Evolutionary conservation across 1,140 invertebrate species (phyloP), one percentile per base, ranked within the genome.

Genomic region (Caenorhabditis elegans): DNA sequence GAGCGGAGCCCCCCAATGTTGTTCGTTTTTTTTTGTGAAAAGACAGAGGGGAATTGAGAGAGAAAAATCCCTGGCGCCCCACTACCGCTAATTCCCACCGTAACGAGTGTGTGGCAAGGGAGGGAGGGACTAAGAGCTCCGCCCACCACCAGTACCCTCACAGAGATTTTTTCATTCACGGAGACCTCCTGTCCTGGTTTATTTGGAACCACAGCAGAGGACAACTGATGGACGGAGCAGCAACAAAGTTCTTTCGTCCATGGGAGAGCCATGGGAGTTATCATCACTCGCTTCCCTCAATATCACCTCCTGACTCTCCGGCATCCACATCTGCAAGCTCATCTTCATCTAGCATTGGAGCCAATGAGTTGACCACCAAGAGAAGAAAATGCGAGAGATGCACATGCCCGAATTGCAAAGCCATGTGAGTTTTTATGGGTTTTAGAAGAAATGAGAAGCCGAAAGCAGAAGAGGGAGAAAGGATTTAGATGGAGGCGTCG

Each of bases 371-470:
- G 11, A 26, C 11, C 31, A 34, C 28, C 2, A 31, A 60, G 34
- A n/a, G 60, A 31, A 31, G 60, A 10, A 70, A 70, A 39, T 70
- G 60, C 34, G 34, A 70, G 34, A 70, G 60, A 39, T 70, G 60
- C 34, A 70, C 60, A 22, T 70, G 60, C n/a, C 60, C 60, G 60
- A 70, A 70, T 43, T 70, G 60, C 13, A 70, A 70, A 22, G 60
- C 60, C n/a, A 70, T 70, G 60, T 70, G 60, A 70, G 60, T 70
- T 22, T 60, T 39, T 49, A 49, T 49, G 47, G 47, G 47, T 49
- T 49, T 53, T 53, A n/a, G 49, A 43, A 43, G 39, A 43, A 43
- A 43, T 43, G 39, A 8, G 39, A 43, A 43, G 22, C 49, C 4
- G 22, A 22, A 24, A 53, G 15, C 6, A 43, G 39, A 43, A 43